Base-by-base conservation (phyloP, 2,113 vertebrate species). In the Plecotus auritus region DNA sequence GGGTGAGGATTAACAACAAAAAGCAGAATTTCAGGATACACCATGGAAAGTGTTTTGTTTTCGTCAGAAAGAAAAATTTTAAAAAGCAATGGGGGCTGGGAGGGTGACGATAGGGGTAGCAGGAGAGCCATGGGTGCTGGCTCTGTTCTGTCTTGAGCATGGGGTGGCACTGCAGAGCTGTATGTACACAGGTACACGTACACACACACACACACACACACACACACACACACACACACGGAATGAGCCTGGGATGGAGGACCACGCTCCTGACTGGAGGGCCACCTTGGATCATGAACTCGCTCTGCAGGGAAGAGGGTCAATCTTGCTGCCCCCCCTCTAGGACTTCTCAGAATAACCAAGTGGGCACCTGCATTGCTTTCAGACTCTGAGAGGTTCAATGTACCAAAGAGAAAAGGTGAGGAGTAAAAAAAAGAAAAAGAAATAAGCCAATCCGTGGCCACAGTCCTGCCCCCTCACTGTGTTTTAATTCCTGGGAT, bases 191-290 rank as follows among this genome's bases (percentile, higher is more conserved):
- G 0, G 1, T 18, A 32, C 9, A 20, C 61, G 23, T 2, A 0
- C 26, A 47, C 14, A 8, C 0, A 1, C 0, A 51, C 26, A 54
- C 18, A 9, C 0, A 1, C 0, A 40, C 20, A 35, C 67, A 37
- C 4, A 0, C 26, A 54, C 26, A 40, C 20, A 32, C 51, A n/a
- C 3, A 0, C 28, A 56, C 18, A 13, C 0, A 1, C 0, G 1
- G 2, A 37, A 18, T 0, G 16, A 40, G 11, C 18, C 9, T 9
- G 61, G 35, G 6, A 14, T 17, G 18, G n/a, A 59, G 35, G 40
- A 45, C 59, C 30, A 9, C 2, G 18, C 4, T 78, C 35, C 72
- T 13, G 49, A 2, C 18, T 4, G 5, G 76, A 51, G 47, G 32
- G 32, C 2, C 76, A 14, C 49, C 12, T 1, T 3, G 4, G 32